A percentile compares a stretch with the other conserved stretches of the same genome.
These are phyloP conservation scores for Rhabdomys pumilio DNA, from an alignment of 2,797 vertebrate genomes.

Conservation along the genomic window DNA sequence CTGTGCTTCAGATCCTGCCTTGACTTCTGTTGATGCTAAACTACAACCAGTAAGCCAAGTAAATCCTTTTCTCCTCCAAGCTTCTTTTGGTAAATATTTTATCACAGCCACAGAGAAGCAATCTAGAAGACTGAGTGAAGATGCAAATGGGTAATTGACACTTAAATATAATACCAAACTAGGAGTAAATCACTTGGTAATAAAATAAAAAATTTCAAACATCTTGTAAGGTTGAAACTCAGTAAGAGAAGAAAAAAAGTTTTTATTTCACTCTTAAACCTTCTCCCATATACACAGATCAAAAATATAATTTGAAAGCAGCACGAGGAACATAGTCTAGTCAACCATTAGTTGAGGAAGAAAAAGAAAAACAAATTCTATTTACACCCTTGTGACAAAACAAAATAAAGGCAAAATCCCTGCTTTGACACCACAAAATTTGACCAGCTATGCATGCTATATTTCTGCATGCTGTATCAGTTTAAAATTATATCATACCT, in stretches of 20 bases:
- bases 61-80: not conserved
- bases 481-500: not conserved
- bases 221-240: not conserved
- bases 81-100: not conserved
- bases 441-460: not conserved
- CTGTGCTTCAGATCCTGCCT: not conserved
- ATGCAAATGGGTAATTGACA: not conserved
- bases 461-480: not conserved
- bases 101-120: not conserved
- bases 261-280: not conserved
- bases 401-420: slow-evolving; percentile 16
- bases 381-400: not conserved
- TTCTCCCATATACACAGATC: not conserved
- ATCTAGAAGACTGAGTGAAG: not conserved
- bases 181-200: not conserved
- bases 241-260: not conserved
- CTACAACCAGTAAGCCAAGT: not conserved
- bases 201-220: not conserved
- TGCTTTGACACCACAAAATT: slow-evolving; percentile 13
- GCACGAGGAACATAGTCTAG: not conserved
- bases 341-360: not conserved
- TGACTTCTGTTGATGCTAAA: not conserved
- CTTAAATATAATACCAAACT: slow-evolving; percentile 3
- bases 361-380: slow-evolving; percentile 20
- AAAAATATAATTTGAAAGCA: not conserved